phyloP scores from a whole-genome alignment of 2,888 invertebrate genomes.

The Cremastinae sp. region DNA sequence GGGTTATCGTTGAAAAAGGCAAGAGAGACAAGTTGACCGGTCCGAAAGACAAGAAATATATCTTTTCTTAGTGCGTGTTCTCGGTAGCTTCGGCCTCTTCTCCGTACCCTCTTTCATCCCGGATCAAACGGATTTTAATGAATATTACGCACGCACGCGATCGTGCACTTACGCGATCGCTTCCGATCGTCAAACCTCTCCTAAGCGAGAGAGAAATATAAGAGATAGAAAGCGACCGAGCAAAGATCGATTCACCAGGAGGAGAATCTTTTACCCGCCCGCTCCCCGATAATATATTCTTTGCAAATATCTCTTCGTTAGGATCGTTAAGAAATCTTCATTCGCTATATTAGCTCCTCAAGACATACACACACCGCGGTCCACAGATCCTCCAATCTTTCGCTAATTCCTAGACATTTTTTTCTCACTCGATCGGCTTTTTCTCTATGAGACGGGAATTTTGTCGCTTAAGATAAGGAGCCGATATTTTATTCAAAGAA shows the following conservation, averaged over 20 bases:
- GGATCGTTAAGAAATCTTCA: conserved; percentile 60
- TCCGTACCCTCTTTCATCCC: conserved; percentile 12
- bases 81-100: conserved; percentile 4
- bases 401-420: background rate
- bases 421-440: conserved; percentile 3
- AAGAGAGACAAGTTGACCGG: conserved; percentile 45
- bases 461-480: conserved; percentile 6
- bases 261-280: conserved; percentile 52
- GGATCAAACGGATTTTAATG: conserved; percentile 69
- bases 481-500: conserved; percentile 16
- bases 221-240: conserved; percentile 22
- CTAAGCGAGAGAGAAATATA: conserved; percentile 14
- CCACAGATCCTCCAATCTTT: background rate
- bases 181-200: conserved; percentile 59
- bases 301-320: conserved; percentile 63
- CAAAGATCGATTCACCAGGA: conserved; percentile 24
- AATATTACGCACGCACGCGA: conserved; percentile 75
- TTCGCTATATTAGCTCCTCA: conserved; percentile 54
- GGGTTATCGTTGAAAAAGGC: conserved; percentile 48
- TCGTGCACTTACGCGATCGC: conserved; percentile 66
- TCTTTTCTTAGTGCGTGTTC: conserved; percentile 10
- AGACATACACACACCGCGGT: no score
- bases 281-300: conserved; percentile 48
- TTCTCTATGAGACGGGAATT: conserved; percentile 2
- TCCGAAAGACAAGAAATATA: conserved; percentile 30